Evolutionary conservation across 1,140 invertebrate genomes (phyloP).

Genomic region (Apocrypta bakeri): DNA sequence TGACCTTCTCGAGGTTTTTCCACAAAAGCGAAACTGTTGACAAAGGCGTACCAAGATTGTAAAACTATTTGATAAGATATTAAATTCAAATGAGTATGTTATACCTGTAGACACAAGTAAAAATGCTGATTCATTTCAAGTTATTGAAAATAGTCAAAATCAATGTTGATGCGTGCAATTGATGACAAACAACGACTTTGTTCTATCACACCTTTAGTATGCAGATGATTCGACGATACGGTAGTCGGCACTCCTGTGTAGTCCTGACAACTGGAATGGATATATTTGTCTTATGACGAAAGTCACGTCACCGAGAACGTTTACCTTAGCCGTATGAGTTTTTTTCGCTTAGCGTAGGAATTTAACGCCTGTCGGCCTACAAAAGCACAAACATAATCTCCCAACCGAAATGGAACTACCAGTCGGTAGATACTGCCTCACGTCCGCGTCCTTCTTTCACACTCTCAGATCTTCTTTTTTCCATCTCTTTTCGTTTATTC

Average conservation of each 20-base stretch:
- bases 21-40: neutral
- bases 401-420: conserved; percentile 10
- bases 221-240: neutral
- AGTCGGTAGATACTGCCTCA: conserved; percentile 19
- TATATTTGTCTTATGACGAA: conserved; percentile 23
- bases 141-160: too few relatives aligned
- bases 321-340: neutral
- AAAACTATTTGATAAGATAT: neutral
- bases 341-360: conserved; percentile 50
- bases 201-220: neutral
- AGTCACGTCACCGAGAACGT: conserved; percentile 9
- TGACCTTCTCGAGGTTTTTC: neutral
- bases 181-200: neutral
- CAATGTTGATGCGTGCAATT: neutral
- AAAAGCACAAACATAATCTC: conserved; percentile 43
- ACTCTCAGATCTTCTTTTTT: neutral
- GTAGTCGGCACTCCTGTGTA: neutral
- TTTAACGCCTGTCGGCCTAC: conserved; percentile 56
- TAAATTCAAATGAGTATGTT: neutral
- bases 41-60: neutral
- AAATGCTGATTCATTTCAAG: too few relatives aligned
- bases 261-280: conserved; percentile 9
- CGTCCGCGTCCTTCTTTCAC: neutral
- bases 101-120: too few relatives aligned
- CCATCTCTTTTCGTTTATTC: too few relatives aligned